Evolutionary conservation across 1,140 invertebrate genomes (phyloP), one percentile per base, ranked within the genome.

Genomic region (Harlomillsia oculata): DNA sequence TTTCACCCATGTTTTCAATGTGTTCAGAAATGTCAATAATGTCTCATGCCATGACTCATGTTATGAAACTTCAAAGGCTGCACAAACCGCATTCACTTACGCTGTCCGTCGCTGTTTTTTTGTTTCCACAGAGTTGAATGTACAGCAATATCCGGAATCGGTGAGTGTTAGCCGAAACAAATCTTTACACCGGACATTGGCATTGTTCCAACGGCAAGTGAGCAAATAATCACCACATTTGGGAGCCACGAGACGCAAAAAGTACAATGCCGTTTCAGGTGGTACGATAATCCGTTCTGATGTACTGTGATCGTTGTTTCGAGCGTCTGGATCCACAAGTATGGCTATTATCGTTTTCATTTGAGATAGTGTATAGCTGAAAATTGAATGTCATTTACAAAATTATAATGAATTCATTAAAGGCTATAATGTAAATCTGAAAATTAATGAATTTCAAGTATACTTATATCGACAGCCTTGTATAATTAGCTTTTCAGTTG

Each of bases 111-210:
- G 3, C 9, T 36, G 28, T 11, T 34, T 29, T 45, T 58, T 58
- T 25, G 59, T 51, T 11, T 62, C 40, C 11, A 60, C 44, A 5
- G 56, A 58, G 32, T 66, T 66, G 36, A 66, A 66, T 14, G 64
- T 62, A 32, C 64, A 66, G 36, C 64, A 66, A 30, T 66, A 66
- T n/a, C 64, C 64, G 1, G 58, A 54, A 36, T 66, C 64, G n/a
- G 64, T 66, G 2, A 66, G 43, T 16, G 49, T 44, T 20, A 62
- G 34, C 14, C 41, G 56, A 30, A 62, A 62, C 5, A 62, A 28
- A 11, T 29, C 23, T n/a, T 23, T 34, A 29, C 57, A 59, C 14
- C 48, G 34, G 5, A 36, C 48, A 11, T 29, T 26, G 1, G 37
- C 48, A 23, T 39, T 50, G 32, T 66, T 66, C 61, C 61, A 66